Evolutionary conservation across 2,797 vertebrate species (phyloP), one percentile per base, ranked within the genome.

Genomic region (Melanotaenia nigrans): DNA sequence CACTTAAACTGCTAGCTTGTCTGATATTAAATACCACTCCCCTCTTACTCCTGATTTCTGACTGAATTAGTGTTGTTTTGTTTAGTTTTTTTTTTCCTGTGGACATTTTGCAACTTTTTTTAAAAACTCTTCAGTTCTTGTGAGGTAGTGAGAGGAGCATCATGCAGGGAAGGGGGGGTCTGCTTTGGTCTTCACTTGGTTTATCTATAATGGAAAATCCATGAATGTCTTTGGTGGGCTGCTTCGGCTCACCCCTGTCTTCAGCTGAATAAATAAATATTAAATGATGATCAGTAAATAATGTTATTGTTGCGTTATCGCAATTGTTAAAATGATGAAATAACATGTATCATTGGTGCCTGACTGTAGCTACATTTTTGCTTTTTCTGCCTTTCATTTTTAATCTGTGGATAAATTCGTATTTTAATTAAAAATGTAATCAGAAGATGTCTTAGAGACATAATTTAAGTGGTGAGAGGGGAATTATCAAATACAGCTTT

Each of bases 361-460:
- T 95, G 92, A 95, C 80, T 94, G 94, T 95, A 95, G 94, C 95
- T 94, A 93, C 93, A 92, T 94, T 93, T 93, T 92, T 92, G 91
- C 92, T 92, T 94, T 93, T 92, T 94, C 92, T 93, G 92, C 93
- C 90, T 92, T 92, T 94, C 90, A 92, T 95, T 94, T 94, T 94
- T 95, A 95, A 93, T 94, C 93, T 94, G 94, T 95, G 92, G 92
- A 93, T 93, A 94, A 95, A 94, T 94, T 93, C 91, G 90, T 94
- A 95, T 95, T 95, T 95, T 94, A 94, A 94, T 93, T 95, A 94
- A 94, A 94, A 94, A 89, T 92, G 80, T 61, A 92, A 92, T 90
- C 87, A 93, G 85, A 93, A 91, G 80, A 68, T 49, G 71, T 14
- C 9, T 60, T 10, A 7, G 79, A 83, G 81, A 38, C 14, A 82